A percentile compares a stretch with the other conserved stretches of the same genome.
These are phyloP conservation scores for Arctopsyche grandis DNA, from an alignment of 1,140 invertebrate species.

Conservation along the genomic window DNA sequence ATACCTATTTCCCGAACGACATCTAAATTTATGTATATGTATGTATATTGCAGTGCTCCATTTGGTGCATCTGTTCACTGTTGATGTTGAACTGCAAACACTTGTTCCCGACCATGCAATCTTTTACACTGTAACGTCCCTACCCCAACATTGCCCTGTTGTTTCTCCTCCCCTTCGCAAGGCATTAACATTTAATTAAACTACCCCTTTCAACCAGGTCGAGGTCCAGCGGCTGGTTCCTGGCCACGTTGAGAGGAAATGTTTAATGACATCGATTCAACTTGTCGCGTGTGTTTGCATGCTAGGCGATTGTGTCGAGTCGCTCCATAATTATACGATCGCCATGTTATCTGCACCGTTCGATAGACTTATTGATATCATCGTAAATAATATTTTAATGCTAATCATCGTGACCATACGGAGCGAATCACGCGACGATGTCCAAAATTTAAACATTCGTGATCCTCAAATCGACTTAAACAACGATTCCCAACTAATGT, in stretches of 20 bases:
- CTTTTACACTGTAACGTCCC: too few relatives aligned
- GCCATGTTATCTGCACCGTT: not conserved
- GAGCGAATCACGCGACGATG: not conserved
- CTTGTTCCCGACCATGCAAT: too few relatives aligned
- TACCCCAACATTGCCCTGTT: not conserved
- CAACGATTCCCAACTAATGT: too few relatives aligned
- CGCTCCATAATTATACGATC: not conserved
- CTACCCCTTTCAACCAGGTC: slow-evolving; percentile 9
- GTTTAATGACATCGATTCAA: slow-evolving; percentile 25
- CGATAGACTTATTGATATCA: not conserved
- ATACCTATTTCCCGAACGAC: too few relatives aligned
- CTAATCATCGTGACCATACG: not conserved
- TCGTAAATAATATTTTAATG: not conserved
- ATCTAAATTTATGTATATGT: not conserved
- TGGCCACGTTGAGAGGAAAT: slow-evolving; percentile 19
- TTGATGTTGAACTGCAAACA: too few relatives aligned
- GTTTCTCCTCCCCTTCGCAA: not conserved
- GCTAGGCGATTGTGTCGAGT: not conserved
- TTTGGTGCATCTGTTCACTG: too few relatives aligned
- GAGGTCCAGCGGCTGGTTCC: slow-evolving; percentile 9
- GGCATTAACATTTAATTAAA: slow-evolving; percentile 30
- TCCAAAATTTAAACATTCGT: not conserved
- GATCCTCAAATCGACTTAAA: not conserved
- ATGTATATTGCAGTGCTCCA: too few relatives aligned
- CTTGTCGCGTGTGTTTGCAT: not conserved